Conservation (phyloP, 2,888 invertebrate genomes). For the Smittia aterrima region DNA sequence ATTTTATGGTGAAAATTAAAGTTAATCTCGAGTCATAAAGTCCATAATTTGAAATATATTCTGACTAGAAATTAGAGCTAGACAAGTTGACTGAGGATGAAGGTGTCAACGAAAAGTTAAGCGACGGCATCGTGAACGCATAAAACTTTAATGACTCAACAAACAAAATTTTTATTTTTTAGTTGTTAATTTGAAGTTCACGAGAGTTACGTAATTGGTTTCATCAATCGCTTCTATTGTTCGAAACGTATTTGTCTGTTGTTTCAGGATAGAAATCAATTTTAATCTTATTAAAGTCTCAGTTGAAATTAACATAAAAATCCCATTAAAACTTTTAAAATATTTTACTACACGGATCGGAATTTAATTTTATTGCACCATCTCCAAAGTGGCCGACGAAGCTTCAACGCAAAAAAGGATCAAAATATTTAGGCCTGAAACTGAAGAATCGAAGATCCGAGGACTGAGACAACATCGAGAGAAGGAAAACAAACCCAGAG, state of each 20-base stretch:
- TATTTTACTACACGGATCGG: background rate
- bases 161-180: background rate
- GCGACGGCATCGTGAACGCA: background rate
- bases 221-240: background rate
- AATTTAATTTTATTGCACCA: constrained; percentile 5
- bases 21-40: constrained; percentile 5
- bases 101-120: background rate
- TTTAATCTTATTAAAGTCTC: background rate
- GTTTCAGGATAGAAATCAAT: background rate
- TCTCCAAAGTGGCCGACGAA: background rate
- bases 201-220: background rate
- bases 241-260: background rate
- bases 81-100: background rate
- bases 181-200: background rate
- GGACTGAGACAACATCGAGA: background rate
- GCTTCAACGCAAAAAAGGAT: constrained; percentile 25
- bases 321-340: constrained; percentile 25
- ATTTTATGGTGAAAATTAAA: constrained; percentile 9
- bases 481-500: background rate
- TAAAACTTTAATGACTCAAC: background rate
- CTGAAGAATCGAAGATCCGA: constrained; percentile 2
- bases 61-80: too few species aligned
- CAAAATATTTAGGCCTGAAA: background rate
- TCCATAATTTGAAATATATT: background rate
- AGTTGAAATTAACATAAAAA: constrained; percentile 25